Evolutionary conservation across 2,113 vertebrate species (phyloP).

Genomic region (Lycocorax pyrrhopterus): DNA sequence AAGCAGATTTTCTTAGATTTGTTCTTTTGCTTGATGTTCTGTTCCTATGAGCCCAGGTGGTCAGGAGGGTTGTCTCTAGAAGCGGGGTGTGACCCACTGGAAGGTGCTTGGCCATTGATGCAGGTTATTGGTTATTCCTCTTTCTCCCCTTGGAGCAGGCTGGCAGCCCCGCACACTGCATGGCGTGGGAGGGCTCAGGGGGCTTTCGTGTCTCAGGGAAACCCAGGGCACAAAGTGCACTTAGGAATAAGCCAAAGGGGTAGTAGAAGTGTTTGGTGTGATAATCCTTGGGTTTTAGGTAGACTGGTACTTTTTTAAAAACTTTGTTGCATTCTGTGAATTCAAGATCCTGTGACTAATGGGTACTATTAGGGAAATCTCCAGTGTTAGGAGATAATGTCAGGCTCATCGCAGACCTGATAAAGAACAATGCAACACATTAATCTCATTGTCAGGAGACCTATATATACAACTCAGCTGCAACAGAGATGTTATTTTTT

Average conservation of each 20-base stretch:
- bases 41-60: neutral
- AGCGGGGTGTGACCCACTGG: neutral
- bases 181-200: fast-evolving
- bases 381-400: neutral
- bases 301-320: neutral
- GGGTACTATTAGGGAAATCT: neutral
- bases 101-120: neutral
- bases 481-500: neutral
- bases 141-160: neutral
- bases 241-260: neutral
- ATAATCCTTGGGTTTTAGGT: neutral
- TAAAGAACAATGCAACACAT: constrained; percentile 7
- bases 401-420: neutral
- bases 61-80: neutral
- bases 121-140: neutral
- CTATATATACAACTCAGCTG: neutral
- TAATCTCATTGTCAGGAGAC: neutral
- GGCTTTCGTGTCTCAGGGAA: neutral
- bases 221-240: neutral
- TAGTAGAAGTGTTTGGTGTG: neutral
- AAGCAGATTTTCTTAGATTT: neutral
- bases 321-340: neutral
- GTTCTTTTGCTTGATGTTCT: neutral
- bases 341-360: neutral
- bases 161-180: neutral